These are phyloP conservation scores for Pterocles burchelli DNA, from an alignment of 2,113 vertebrate genomes.

Conservation along the genomic window DNA sequence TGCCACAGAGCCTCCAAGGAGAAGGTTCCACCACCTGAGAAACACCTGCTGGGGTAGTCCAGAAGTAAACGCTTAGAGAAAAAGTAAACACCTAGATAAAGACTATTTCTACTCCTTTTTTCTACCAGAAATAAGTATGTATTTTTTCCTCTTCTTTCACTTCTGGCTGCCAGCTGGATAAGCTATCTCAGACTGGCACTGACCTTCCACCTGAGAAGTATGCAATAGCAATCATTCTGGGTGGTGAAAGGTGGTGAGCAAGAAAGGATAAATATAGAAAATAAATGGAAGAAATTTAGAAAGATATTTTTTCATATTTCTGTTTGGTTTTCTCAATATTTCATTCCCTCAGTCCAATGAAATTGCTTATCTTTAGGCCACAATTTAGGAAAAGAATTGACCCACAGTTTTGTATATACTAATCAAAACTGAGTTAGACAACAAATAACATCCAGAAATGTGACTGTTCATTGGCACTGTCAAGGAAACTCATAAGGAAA, in stretches of 20 bases:
- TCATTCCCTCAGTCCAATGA: not conserved
- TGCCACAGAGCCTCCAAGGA: not conserved
- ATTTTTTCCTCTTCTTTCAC: not conserved
- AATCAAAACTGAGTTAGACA: not conserved
- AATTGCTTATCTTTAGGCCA: not conserved
- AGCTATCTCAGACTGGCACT: not conserved
- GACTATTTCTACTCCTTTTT: not conserved
- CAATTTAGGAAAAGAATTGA: not conserved
- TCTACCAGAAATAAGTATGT: not conserved
- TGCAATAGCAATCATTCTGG: not conserved
- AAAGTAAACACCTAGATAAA: not conserved
- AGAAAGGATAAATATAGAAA: not conserved
- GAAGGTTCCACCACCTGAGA: not conserved
- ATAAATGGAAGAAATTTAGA: not conserved
- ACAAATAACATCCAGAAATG: not conserved
- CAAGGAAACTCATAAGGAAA: not conserved
- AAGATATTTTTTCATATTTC: not conserved
- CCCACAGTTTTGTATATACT: not conserved
- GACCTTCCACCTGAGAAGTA: not conserved
- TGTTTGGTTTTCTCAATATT: not conserved
- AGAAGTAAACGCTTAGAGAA: not conserved
- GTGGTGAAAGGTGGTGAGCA: not conserved
- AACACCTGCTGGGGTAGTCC: not conserved
- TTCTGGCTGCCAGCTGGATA: not conserved
- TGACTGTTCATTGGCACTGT: not conserved